Conservation (phyloP, 2,113 vertebrate species). For the Poecile atricapillus region DNA sequence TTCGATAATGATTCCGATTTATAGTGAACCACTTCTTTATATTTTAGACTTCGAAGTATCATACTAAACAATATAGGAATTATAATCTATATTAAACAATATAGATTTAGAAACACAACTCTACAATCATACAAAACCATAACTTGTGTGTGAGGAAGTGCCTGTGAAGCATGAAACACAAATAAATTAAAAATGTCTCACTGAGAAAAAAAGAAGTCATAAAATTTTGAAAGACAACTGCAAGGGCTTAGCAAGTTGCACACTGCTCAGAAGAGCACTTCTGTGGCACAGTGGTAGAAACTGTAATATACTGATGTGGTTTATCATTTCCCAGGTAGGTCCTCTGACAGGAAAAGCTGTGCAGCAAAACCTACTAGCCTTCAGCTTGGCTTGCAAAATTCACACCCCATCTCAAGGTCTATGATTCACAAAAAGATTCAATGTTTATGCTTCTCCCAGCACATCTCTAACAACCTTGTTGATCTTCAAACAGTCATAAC, state of each 20-base stretch:
- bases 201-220: not conserved
- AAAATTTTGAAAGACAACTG: not conserved
- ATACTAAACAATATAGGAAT: not conserved
- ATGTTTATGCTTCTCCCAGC: not conserved
- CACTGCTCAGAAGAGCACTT: not conserved
- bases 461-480: not conserved
- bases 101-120: not conserved
- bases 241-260: not conserved
- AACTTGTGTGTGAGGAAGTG: not conserved
- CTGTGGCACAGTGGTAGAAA: not conserved
- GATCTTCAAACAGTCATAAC: not conserved
- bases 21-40: not conserved
- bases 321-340: not conserved
- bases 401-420: not conserved
- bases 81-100: not conserved
- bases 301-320: not conserved
- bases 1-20: not conserved
- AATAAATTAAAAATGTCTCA: not conserved
- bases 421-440: not conserved
- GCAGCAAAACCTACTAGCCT: not conserved
- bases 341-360: not conserved
- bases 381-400: not conserved
- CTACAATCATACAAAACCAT: not conserved
- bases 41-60: not conserved
- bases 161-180: not conserved